These are phyloP conservation scores for Agapetus fuscipes DNA, from an alignment of 2,888 invertebrate species.

Conservation along the genomic window DNA sequence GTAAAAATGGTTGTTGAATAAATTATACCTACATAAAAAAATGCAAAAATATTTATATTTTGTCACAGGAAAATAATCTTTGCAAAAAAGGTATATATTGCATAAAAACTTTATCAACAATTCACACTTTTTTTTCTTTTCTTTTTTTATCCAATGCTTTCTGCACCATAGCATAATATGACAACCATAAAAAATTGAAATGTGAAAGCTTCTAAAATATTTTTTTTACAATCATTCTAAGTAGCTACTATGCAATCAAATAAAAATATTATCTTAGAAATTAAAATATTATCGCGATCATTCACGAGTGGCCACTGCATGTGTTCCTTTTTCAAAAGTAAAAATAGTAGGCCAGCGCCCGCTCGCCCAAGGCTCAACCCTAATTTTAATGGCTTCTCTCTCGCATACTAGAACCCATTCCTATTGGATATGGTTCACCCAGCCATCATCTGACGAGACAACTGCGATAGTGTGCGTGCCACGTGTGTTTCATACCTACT, in stretches of 20 bases:
- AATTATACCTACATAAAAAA: no score
- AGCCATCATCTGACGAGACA: background rate
- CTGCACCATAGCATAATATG: no score
- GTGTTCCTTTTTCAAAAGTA: constrained; percentile 29
- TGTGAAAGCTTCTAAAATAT: background rate
- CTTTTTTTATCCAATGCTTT: no score
- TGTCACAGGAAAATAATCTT: background rate
- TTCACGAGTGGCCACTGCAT: constrained; percentile 9
- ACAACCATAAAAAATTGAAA: background rate
- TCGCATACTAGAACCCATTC: constrained; percentile 6
- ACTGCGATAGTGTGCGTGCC: background rate
- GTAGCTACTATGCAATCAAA: background rate
- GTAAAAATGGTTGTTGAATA: no score
- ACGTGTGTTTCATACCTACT: background rate
- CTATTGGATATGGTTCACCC: constrained; percentile 4
- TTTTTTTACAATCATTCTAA: background rate
- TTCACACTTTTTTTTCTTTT: no score
- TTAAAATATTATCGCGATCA: background rate
- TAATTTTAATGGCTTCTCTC: constrained; percentile 48
- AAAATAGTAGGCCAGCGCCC: constrained; percentile 23
- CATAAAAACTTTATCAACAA: no score
- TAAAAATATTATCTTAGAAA: background rate
- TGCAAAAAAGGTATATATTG: no score
- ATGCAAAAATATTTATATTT: no score
- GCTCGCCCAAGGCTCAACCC: constrained; percentile 44